Conservation (phyloP, 2,797 vertebrate genomes). For the Pyrocephalus nanus region DNA sequence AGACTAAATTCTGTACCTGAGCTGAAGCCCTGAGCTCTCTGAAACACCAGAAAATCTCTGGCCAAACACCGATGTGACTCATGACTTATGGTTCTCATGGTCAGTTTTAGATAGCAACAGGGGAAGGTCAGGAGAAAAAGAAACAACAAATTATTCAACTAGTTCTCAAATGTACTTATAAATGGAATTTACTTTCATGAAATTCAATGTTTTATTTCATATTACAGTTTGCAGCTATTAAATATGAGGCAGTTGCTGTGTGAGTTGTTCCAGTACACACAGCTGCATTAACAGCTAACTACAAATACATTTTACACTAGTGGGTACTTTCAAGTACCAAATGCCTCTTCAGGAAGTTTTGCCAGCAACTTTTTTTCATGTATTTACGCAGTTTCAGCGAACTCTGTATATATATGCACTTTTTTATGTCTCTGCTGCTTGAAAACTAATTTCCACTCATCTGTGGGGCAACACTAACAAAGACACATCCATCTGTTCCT, state of each 20-base stretch:
- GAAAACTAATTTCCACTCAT: slow-evolving; percentile 54
- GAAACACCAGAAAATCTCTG: neutral
- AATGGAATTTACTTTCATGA: slow-evolving; percentile 26
- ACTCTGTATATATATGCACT: neutral
- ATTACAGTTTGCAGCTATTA: slow-evolving; percentile 58
- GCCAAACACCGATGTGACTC: neutral
- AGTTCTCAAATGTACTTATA: slow-evolving; percentile 15
- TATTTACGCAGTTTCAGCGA: neutral
- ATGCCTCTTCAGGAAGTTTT: slow-evolving; percentile 47
- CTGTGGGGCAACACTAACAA: slow-evolving; percentile 53
- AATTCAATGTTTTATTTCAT: slow-evolving; percentile 57
- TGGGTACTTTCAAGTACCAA: slow-evolving; percentile 47
- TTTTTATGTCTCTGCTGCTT: slow-evolving; percentile 24
- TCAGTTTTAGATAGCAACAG: slow-evolving; percentile 33
- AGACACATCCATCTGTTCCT: slow-evolving; percentile 52
- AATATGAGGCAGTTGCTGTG: slow-evolving; percentile 54
- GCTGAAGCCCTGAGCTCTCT: neutral
- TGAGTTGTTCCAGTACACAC: slow-evolving; percentile 65
- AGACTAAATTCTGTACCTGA: neutral
- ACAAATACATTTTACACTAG: slow-evolving; percentile 50
- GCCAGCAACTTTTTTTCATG: slow-evolving; percentile 33
- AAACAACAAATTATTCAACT: neutral
- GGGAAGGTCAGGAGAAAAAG: neutral
- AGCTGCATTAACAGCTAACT: slow-evolving; percentile 68
- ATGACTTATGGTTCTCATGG: neutral